These are phyloP conservation scores for Urocolius indicus DNA, from an alignment of 2,113 vertebrate genomes.

Conservation along the genomic window DNA sequence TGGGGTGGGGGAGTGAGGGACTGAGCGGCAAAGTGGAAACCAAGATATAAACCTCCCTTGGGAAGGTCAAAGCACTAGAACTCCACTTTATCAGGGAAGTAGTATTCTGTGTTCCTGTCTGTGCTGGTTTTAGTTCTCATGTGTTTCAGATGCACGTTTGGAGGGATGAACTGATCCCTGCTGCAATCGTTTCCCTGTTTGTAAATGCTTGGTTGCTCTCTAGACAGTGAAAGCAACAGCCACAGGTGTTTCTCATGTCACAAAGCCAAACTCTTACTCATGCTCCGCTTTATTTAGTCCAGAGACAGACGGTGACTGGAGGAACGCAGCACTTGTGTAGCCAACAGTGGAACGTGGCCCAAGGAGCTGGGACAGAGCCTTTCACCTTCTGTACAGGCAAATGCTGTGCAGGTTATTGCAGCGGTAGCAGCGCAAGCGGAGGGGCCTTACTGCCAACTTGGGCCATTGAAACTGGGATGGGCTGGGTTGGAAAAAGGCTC, in stretches of 20 bases:
- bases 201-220: neutral
- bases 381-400: neutral
- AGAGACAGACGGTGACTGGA: neutral
- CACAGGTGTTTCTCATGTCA: neutral
- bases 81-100: neutral
- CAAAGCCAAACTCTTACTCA: neutral
- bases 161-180: neutral
- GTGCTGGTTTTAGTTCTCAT: neutral
- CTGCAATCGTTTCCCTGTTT: neutral
- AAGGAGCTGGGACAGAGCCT: neutral
- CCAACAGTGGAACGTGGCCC: neutral
- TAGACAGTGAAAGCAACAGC: neutral
- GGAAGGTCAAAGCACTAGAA: neutral
- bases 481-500: neutral
- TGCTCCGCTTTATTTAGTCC: conserved; percentile 18
- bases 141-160: neutral
- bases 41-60: fast-evolving
- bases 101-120: neutral
- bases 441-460: neutral
- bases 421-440: neutral
- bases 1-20: too few relatives aligned
- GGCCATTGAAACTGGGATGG: neutral
- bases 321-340: neutral
- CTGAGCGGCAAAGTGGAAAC: neutral
- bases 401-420: neutral